A percentile compares a stretch with the other conserved stretches of the same genome.
Conservation (phyloP, 2,888 invertebrate genomes). For the Lampropteryx suffumata region DNA sequence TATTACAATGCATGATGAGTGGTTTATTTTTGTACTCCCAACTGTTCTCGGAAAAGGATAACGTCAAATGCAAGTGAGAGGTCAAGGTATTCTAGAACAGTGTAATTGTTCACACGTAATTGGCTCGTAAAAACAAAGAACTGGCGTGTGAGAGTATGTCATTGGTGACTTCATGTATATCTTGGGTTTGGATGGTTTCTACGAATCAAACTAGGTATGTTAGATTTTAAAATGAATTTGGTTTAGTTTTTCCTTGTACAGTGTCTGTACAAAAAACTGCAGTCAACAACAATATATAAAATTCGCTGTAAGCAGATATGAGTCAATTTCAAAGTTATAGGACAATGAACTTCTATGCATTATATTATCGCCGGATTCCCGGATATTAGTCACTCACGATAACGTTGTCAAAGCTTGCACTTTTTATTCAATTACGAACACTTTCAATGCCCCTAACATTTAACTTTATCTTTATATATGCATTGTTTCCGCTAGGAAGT, state of each 20-base stretch:
- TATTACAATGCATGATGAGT: slow-evolving; percentile 10
- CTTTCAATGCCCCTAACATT: slow-evolving; percentile 1
- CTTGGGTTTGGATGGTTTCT: slow-evolving; percentile 3
- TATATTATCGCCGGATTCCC: slow-evolving; percentile 29
- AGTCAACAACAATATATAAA: no score
- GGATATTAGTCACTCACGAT: slow-evolving; percentile 62
- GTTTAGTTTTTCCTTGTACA: slow-evolving; percentile 4
- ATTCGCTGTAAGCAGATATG: neutral
- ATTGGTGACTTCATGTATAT: slow-evolving; percentile 2
- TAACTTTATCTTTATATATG: neutral
- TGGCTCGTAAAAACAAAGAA: neutral
- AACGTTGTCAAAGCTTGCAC: slow-evolving; percentile 54
- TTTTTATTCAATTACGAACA: slow-evolving; percentile 33
- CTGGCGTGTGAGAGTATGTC: neutral
- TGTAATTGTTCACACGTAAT: no score
- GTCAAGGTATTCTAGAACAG: no score
- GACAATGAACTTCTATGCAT: slow-evolving; percentile 48
- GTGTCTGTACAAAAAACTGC: neutral
- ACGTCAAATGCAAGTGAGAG: no score
- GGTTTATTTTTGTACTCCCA: no score
- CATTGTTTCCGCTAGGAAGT: neutral
- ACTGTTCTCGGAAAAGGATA: no score
- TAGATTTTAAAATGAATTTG: neutral
- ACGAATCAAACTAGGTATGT: slow-evolving; percentile 4
- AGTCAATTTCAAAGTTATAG: slow-evolving; percentile 34